Conservation (phyloP, 2,797 vertebrate species). For the Bucorvus abyssinicus region DNA sequence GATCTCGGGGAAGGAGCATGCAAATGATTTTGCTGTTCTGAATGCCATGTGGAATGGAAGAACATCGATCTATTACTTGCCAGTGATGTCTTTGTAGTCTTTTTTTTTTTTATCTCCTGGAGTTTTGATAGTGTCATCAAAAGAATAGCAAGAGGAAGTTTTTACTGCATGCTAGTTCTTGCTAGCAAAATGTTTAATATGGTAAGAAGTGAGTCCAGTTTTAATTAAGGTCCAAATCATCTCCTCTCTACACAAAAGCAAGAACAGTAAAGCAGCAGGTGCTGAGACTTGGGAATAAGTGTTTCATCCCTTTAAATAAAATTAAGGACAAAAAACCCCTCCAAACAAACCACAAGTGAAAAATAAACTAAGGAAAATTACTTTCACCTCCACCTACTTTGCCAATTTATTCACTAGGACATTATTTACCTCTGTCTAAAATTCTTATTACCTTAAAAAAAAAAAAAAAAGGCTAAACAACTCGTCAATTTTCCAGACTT, state of each 20-base stretch:
- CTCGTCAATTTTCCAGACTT: conserved; percentile 42
- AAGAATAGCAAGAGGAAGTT: conserved; percentile 18
- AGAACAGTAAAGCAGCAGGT: conserved; percentile 1
- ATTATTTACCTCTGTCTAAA: neutral
- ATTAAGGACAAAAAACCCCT: neutral
- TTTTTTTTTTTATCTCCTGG: neutral
- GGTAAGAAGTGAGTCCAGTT: conserved; percentile 10
- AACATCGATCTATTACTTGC: neutral
- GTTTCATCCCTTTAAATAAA: conserved; percentile 42
- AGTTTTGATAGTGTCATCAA: conserved; percentile 24
- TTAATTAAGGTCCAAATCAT: conserved; percentile 50
- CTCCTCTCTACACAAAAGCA: conserved; percentile 10
- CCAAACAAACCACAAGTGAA: conserved; percentile 10
- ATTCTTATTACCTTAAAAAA: conserved; percentile 17
- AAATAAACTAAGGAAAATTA: conserved; percentile 45
- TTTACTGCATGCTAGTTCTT: neutral
- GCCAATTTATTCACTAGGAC: conserved; percentile 34
- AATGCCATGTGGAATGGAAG: conserved; percentile 13
- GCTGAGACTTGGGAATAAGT: neutral
- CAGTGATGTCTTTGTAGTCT: neutral
- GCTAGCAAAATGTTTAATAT: neutral
- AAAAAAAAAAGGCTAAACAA: neutral
- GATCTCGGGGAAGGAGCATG: neutral
- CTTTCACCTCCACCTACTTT: neutral
- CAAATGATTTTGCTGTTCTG: neutral